phyloP scores from a whole-genome alignment of 2,797 vertebrate species.

The Emydoidea blandingii region DNA sequence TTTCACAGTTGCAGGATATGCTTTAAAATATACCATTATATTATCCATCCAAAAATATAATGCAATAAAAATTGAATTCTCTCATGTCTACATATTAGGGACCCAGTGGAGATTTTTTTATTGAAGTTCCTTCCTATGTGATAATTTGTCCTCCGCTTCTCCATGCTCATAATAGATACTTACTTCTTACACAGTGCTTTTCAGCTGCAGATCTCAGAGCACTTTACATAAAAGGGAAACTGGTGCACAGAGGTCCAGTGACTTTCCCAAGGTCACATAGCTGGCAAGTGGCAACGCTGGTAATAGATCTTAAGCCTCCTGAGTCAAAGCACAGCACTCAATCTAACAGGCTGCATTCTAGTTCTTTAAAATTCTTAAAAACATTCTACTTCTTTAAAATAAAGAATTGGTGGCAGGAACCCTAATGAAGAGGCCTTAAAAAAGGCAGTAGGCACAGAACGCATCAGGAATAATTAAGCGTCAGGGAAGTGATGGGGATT shows the following conservation, averaged over 20 bases:
- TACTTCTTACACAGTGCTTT: accelerated
- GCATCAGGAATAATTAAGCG: not conserved
- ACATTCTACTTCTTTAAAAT: not conserved
- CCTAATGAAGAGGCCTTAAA: not conserved
- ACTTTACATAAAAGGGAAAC: not conserved
- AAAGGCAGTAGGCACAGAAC: not conserved
- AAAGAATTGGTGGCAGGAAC: not conserved
- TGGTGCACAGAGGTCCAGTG: not conserved
- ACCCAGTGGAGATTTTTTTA: not conserved
- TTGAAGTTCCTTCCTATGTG: not conserved
- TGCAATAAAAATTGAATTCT: not conserved
- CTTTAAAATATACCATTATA: not conserved
- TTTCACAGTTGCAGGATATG: not conserved
- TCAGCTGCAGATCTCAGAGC: not conserved
- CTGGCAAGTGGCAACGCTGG: accelerated
- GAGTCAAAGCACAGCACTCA: accelerated
- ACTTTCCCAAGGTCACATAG: not conserved
- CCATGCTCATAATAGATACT: not conserved
- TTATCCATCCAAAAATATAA: not conserved
- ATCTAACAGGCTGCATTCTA: not conserved
- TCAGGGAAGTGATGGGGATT: not conserved
- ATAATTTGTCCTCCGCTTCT: not conserved
- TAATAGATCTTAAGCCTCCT: not conserved
- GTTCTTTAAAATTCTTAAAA: no score
- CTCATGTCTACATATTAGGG: not conserved